These are phyloP conservation scores for Halcyon badia DNA, from an alignment of 2,797 vertebrate species.

Conservation along the genomic window DNA sequence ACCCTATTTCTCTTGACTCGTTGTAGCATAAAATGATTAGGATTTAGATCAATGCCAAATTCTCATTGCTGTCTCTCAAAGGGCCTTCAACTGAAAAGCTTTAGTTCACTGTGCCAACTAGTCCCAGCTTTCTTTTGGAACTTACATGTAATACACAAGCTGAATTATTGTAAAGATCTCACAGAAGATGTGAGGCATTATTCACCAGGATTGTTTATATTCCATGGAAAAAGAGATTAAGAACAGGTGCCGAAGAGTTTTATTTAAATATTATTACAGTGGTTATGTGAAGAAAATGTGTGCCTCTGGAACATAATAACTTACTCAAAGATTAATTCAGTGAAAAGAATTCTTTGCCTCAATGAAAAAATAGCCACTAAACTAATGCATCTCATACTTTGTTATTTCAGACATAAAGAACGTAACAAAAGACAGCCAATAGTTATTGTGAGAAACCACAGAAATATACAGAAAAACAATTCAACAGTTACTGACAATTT, in stretches of 20 bases:
- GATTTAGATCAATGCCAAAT: conserved; percentile 20
- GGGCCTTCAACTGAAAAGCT: neutral
- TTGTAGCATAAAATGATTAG: neutral
- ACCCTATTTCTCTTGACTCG: neutral
- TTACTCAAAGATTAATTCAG: neutral
- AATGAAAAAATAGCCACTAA: neutral
- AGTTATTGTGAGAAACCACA: neutral
- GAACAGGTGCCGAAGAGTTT: neutral
- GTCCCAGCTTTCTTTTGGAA: neutral
- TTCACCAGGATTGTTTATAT: neutral
- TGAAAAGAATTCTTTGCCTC: neutral
- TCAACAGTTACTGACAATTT: neutral
- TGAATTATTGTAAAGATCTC: neutral
- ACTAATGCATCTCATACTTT: neutral
- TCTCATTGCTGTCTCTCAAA: neutral
- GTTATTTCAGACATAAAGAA: neutral
- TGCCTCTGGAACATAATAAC: neutral
- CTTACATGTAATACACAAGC: neutral
- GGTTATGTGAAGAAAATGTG: conserved; percentile 14
- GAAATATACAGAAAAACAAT: conserved; percentile 10
- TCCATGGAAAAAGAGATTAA: neutral
- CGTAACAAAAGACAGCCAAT: neutral
- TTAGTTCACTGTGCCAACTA: conserved; percentile 6
- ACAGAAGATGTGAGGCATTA: neutral
- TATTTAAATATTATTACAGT: conserved; percentile 29